Base-by-base conservation (phyloP, 2,888 invertebrate genomes). In the Pyrrhosoma nymphula region DNA sequence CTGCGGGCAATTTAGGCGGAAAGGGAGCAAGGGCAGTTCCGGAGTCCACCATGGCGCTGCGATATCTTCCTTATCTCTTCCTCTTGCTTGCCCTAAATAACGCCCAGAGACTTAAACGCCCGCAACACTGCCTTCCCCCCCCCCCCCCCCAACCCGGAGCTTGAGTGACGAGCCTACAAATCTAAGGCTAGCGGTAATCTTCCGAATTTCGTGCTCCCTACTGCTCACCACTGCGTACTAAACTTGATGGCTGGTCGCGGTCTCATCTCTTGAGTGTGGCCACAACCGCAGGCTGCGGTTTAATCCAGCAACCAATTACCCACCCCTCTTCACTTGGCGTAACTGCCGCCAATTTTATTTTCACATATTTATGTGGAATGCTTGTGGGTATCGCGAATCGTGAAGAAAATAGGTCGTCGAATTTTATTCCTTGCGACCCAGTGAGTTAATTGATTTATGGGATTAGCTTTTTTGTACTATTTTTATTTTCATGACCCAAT, bases 41-140 rank as follows among this genome's bases (percentile, higher is more conserved):
- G 69, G 82, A 82, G 35, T 82, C 82, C 14, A 18, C 82, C 82
- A 16, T 35, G n/a, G n/a, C 82, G 10, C 82, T 18, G n/a, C 35
- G 88, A 26, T 88, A 0, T 39, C 47, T 88, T 47, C 39, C 47
- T 47, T 88, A 39, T n/a, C 89, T 47, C 47, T n/a, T 35, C 88
- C 88, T 47, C 88, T n/a, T 16, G n/a, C 89, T 56, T 18, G 89
- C 55, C 89, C 55, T n/a, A 88, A 30, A 23, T 89, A 3, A 10
- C n/a, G 14, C n/a, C 89, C n/a, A n/a, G 89, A 89, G 89, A 89
- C 35, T 89, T 89, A 0, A 89, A 89, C 89, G 89, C 89, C 89
- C 56, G 55, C n/a, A n/a, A 56, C 89, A 4, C 23, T 18, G 16
- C 47, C 8, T 47, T 47, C 47, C 47, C 47, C 23, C 2, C 35